phyloP scores from a whole-genome alignment of 2,113 vertebrate genomes.

The Daubentonia madagascariensis region DNA sequence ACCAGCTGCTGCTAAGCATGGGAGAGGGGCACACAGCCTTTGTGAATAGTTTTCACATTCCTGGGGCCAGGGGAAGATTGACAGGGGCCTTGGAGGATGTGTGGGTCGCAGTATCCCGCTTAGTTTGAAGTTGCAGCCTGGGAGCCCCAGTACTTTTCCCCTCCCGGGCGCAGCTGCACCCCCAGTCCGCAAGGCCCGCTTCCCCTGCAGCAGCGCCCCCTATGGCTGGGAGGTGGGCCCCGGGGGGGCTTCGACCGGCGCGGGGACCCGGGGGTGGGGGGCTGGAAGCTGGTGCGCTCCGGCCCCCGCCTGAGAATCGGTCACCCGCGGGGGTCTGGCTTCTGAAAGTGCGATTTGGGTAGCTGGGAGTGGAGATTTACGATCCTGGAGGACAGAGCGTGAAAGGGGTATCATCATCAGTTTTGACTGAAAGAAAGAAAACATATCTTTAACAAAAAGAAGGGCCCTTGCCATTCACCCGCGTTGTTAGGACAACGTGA shows the following conservation, averaged over 20 bases:
- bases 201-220: background rate
- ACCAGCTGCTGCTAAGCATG: background rate
- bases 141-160: background rate
- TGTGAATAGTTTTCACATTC: slow-evolving; percentile 6
- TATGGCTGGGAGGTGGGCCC: background rate
- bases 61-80: background rate
- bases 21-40: background rate
- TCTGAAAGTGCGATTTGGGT: slow-evolving; percentile 87
- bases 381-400: slow-evolving; percentile 95
- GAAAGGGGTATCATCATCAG: slow-evolving; percentile 98
- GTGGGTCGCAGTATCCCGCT: background rate
- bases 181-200: rapidly evolving
- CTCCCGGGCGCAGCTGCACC: background rate
- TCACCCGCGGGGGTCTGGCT: slow-evolving; percentile 89
- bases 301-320: slow-evolving; percentile 78
- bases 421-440: slow-evolving; percentile 98
- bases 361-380: slow-evolving; percentile 88
- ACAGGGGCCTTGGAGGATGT: background rate
- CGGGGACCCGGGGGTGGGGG: background rate
- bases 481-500: slow-evolving; percentile 99
- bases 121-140: slow-evolving; percentile 6
- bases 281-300: background rate
- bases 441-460: slow-evolving; percentile 97
- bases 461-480: slow-evolving; percentile 95
- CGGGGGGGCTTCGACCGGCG: rapidly evolving